These are phyloP conservation scores for Cyprinodon variegatus DNA, from an alignment of 2,113 vertebrate genomes.

Conservation along the genomic window DNA sequence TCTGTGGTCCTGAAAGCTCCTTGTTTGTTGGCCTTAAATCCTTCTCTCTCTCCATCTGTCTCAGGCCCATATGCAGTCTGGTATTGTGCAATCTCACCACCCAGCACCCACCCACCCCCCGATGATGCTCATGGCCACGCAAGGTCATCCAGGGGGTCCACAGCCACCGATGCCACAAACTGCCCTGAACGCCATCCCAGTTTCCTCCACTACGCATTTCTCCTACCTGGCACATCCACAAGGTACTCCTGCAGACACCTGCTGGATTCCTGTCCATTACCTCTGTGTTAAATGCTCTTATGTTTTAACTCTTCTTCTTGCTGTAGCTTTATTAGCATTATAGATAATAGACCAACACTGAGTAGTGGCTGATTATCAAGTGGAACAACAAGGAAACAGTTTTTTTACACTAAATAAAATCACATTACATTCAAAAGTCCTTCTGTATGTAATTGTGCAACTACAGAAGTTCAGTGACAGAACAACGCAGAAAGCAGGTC, in stretches of 20 bases:
- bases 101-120: slow-evolving; percentile 88
- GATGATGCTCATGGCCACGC: slow-evolving; percentile 99
- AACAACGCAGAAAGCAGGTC: no score
- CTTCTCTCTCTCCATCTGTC: slow-evolving; percentile 9
- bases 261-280: no score
- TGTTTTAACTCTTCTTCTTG: no score
- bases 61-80: slow-evolving; percentile 98
- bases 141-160: slow-evolving; percentile 90
- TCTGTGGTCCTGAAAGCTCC: background rate
- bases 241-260: slow-evolving; percentile 54
- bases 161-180: slow-evolving; percentile 92
- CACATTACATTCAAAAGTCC: no score
- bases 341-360: no score
- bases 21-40: background rate
- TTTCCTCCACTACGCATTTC: slow-evolving; percentile 82
- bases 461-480: no score
- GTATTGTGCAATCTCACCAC: slow-evolving; percentile 94
- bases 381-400: no score
- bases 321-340: no score
- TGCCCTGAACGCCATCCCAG: slow-evolving; percentile 95
- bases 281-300: no score
- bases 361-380: no score
- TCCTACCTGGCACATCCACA: slow-evolving; percentile 82
- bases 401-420: no score
- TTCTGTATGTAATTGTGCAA: no score